These are phyloP conservation scores for Rhogogaster chlorosoma DNA, from an alignment of 2,888 invertebrate genomes.

Conservation along the genomic window DNA sequence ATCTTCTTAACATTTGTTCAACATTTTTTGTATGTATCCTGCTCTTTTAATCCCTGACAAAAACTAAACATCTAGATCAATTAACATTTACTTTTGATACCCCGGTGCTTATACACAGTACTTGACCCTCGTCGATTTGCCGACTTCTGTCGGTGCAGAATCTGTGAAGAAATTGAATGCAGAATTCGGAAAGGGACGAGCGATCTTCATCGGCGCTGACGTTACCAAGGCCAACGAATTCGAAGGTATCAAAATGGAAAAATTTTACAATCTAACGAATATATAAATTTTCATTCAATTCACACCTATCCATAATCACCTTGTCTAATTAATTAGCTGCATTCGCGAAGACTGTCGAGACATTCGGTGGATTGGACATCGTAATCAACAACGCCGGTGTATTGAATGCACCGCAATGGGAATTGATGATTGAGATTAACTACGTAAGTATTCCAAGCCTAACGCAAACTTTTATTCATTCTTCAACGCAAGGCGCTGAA, in stretches of 20 bases:
- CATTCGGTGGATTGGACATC: constrained; percentile 26
- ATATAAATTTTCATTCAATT: neutral
- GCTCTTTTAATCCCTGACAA: neutral
- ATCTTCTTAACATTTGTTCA: too few relatives aligned
- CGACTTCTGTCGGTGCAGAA: constrained; percentile 74
- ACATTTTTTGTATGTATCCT: neutral
- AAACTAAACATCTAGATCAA: neutral
- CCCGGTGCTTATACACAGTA: constrained; percentile 51
- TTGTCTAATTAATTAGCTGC: neutral
- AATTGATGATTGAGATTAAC: constrained; percentile 76
- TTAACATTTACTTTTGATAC: neutral
- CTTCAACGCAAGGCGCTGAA: neutral
- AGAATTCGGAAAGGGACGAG: constrained; percentile 78
- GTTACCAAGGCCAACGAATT: constrained; percentile 78
- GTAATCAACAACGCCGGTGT: constrained; percentile 64
- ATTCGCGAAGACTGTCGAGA: constrained; percentile 14
- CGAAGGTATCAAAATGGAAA: constrained; percentile 68
- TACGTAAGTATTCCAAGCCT: constrained; percentile 64
- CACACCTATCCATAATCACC: neutral
- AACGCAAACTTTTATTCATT: neutral
- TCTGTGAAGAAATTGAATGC: constrained; percentile 76
- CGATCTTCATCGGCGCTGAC: constrained; percentile 79
- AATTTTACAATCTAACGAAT: neutral
- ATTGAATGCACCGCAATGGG: constrained; percentile 73
- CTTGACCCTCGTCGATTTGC: constrained; percentile 75